Evolutionary conservation across 2,113 vertebrate genomes (phyloP).

Genomic region (Aspidoscelis tigris): DNA sequence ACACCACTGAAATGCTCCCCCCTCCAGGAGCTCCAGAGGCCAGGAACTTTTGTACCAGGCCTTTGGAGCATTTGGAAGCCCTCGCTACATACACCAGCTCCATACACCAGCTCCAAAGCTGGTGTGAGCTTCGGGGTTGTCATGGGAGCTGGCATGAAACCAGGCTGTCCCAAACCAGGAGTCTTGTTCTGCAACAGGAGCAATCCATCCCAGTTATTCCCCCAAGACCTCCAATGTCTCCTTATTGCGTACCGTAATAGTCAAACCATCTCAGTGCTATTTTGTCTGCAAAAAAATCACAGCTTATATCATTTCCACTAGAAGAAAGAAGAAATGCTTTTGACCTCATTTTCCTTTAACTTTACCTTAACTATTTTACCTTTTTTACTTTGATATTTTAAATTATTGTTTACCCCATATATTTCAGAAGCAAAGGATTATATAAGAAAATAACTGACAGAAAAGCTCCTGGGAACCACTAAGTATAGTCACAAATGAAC

Average conservation of each 20-base stretch:
- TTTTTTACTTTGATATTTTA: background rate
- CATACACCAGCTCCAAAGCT: too few species aligned
- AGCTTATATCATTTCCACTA: background rate
- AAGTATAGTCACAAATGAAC: background rate
- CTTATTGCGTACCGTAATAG: background rate
- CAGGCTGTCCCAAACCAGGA: too few species aligned
- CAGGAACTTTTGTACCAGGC: too few species aligned
- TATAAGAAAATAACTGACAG: background rate
- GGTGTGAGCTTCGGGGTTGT: too few species aligned
- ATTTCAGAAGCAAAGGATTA: background rate
- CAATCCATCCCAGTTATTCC: too few species aligned
- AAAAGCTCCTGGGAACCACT: background rate
- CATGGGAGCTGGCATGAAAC: too few species aligned
- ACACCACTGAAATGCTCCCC: background rate
- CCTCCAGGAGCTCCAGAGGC: too few species aligned
- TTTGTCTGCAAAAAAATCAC: background rate
- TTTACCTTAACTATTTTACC: background rate
- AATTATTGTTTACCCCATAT: constrained; percentile 3
- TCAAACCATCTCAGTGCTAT: background rate
- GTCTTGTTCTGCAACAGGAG: too few species aligned
- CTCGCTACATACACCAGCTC: too few species aligned
- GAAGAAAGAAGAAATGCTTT: background rate
- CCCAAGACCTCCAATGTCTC: too few species aligned
- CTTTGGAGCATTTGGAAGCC: too few species aligned
- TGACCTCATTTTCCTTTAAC: background rate